Evolutionary conservation across 2,113 vertebrate species (phyloP).

Genomic region (Falcunculus frontatus): DNA sequence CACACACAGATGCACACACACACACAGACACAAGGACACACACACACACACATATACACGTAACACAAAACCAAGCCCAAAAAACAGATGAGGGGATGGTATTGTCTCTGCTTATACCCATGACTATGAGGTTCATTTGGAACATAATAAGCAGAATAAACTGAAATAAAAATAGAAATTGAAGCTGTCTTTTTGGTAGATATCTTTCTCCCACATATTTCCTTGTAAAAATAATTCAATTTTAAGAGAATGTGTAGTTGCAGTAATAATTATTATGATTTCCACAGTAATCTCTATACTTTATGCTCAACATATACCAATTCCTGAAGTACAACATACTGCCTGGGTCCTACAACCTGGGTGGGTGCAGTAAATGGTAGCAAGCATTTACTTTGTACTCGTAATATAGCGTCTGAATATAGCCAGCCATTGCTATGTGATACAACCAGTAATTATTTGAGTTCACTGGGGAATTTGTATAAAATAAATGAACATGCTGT

Average conservation of each 20-base stretch:
- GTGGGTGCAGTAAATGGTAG: not conserved
- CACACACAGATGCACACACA: too few species aligned
- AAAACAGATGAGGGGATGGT: not conserved
- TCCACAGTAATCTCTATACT: not conserved
- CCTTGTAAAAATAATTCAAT: not conserved
- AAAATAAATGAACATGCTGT: not conserved
- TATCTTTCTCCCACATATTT: not conserved
- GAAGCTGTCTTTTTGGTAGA: not conserved
- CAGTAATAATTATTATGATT: not conserved
- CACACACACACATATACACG: too few species aligned
- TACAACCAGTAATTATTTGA: not conserved
- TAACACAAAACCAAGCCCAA: fast-evolving
- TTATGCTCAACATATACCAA: not conserved
- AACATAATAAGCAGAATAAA: not conserved
- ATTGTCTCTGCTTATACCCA: not conserved
- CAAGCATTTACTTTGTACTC: not conserved
- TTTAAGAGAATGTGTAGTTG: not conserved
- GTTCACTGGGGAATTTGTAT: not conserved
- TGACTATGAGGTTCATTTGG: not conserved
- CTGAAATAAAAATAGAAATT: not conserved
- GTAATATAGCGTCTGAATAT: not conserved
- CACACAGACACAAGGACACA: too few species aligned
- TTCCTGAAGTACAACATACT: not conserved
- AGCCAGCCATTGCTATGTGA: not conserved
- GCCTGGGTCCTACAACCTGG: not conserved